Conservation (phyloP, 2,888 invertebrate genomes). For the Brenthis ino region DNA sequence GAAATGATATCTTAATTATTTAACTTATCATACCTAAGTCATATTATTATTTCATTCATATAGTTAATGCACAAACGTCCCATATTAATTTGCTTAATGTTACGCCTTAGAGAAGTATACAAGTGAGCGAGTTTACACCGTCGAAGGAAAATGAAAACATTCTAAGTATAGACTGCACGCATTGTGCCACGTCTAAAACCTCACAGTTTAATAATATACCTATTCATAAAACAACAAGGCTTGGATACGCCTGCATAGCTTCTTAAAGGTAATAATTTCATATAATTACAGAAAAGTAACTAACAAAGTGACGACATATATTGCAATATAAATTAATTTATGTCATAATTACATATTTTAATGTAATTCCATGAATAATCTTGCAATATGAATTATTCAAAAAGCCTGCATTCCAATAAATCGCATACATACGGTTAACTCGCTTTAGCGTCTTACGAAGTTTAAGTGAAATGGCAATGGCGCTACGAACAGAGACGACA, state of each 20-base stretch:
- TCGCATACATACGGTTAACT: conserved; percentile 11
- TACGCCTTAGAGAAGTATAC: conserved; percentile 31
- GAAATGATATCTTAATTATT: too few relatives aligned
- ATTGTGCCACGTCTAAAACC: conserved; percentile 28
- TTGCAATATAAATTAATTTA: background rate
- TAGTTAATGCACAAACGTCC: background rate
- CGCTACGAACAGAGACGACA: conserved; percentile 46
- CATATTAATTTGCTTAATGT: conserved; percentile 25
- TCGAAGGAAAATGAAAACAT: conserved; percentile 55
- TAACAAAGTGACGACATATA: conserved; percentile 18
- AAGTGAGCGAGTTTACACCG: conserved; percentile 41
- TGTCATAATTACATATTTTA: conserved; percentile 3
- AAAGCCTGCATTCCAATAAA: conserved; percentile 1
- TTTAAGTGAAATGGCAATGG: conserved; percentile 30
- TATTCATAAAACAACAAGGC: conserved; percentile 37
- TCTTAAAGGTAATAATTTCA: conserved; percentile 16
- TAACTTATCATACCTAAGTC: too few relatives aligned
- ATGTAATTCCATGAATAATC: background rate
- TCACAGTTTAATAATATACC: conserved; percentile 39
- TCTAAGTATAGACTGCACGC: conserved; percentile 51
- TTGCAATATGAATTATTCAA: background rate
- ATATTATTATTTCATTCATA: background rate
- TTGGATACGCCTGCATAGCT: conserved; percentile 26
- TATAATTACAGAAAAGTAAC: conserved; percentile 17
- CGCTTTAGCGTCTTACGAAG: conserved; percentile 11